These are phyloP conservation scores for Cataglyphis altisquamis DNA, from an alignment of 2,888 invertebrate species.

Conservation along the genomic window DNA sequence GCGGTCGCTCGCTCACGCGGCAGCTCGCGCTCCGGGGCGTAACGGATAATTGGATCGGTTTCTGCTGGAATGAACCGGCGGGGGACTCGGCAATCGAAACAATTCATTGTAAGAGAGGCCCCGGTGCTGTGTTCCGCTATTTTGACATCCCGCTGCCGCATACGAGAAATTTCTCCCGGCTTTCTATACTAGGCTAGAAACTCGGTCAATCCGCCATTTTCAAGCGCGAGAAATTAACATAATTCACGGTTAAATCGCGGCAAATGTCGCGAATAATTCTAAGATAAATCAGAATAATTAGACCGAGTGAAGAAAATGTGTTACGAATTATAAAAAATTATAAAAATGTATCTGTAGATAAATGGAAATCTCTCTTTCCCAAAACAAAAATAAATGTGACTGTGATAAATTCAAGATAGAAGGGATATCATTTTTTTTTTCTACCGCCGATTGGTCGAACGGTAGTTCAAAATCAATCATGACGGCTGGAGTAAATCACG, in stretches of 20 bases:
- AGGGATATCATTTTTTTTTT: background rate
- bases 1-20: constrained; percentile 48
- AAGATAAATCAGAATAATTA: background rate
- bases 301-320: too few species aligned
- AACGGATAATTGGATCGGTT: constrained; percentile 73
- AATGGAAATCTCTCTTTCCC: background rate
- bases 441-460: background rate
- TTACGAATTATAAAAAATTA: background rate
- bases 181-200: background rate
- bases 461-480: background rate
- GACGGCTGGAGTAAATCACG: constrained; percentile 23
- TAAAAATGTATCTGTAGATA: background rate
- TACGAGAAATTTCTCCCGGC: constrained; percentile 1
- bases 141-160: background rate
- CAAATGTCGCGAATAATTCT: background rate
- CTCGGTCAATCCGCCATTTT: background rate
- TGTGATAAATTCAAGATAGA: background rate
- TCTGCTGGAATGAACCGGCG: constrained; percentile 68
- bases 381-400: background rate
- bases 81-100: constrained; percentile 58
- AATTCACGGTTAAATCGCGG: background rate
- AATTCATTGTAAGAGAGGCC: background rate
- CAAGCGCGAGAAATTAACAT: constrained; percentile 2
- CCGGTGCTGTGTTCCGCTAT: background rate
- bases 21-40: constrained; percentile 32